Percentiles rank a stretch among this genome's conserved stretches.
Evolutionary conservation across 2,113 vertebrate species (phyloP).

Genomic region (Andinoacara biseriatus): DNA sequence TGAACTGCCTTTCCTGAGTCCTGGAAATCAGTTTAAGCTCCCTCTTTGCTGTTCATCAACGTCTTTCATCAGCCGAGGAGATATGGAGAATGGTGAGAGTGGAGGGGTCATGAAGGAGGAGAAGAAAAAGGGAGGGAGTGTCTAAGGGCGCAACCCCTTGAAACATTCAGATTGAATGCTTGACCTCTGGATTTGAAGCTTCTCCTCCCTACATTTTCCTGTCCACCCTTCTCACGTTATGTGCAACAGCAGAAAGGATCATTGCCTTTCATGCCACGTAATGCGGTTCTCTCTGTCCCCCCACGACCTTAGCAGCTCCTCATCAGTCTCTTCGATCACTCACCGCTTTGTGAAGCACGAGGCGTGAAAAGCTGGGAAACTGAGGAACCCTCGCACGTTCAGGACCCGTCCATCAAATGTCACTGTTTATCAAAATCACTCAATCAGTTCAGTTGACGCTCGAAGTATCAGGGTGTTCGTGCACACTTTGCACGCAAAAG

Average conservation of each 20-base stretch:
- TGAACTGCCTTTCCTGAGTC: constrained; percentile 35
- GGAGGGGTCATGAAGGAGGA: constrained; percentile 31
- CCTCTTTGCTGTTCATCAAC: constrained; percentile 34
- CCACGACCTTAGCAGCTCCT: constrained; percentile 31
- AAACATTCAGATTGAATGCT: constrained; percentile 45
- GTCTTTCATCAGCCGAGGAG: constrained; percentile 48
- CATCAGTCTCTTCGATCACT: constrained; percentile 46
- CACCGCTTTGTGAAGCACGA: background rate
- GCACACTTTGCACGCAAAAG: constrained; percentile 9
- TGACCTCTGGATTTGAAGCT: constrained; percentile 60
- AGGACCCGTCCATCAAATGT: constrained; percentile 23
- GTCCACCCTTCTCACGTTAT: constrained; percentile 75
- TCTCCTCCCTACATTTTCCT: constrained; percentile 54
- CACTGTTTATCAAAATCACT: constrained; percentile 13
- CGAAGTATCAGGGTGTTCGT: background rate
- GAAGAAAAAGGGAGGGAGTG: background rate
- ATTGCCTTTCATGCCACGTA: constrained; percentile 46
- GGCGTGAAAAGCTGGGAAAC: constrained; percentile 1
- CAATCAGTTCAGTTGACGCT: background rate
- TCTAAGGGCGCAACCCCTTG: constrained; percentile 30
- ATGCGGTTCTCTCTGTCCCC: constrained; percentile 27
- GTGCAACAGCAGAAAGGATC: constrained; percentile 45
- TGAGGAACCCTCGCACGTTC: background rate
- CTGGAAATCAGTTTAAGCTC: constrained; percentile 14
- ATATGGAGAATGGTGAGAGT: constrained; percentile 14